phyloP scores from a whole-genome alignment of 1,140 invertebrate species.

The Choristoneura fumiferana region DNA sequence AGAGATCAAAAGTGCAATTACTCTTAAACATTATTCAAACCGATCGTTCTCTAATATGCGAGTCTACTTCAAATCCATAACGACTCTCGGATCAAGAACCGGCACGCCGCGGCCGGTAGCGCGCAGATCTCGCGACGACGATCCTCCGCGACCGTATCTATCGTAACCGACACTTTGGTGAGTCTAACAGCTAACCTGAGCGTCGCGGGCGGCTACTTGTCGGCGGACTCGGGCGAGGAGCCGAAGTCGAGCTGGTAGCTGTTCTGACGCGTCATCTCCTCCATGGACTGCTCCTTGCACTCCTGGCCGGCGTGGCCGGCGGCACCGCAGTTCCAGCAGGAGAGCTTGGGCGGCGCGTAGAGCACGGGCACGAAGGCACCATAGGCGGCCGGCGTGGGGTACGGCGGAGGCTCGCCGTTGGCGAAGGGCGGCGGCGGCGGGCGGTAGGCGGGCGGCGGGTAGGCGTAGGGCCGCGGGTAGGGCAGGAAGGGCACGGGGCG shows the following conservation, averaged over 20 bases:
- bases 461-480: slow-evolving; percentile 76
- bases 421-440: slow-evolving; percentile 62
- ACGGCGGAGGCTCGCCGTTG: slow-evolving; percentile 73
- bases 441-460: slow-evolving; percentile 67
- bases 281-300: slow-evolving; percentile 92
- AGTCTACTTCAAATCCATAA: not conserved
- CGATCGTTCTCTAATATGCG: slow-evolving; percentile 22
- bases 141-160: not conserved
- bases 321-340: slow-evolving; percentile 88
- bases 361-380: slow-evolving; percentile 76
- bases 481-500: slow-evolving; percentile 73
- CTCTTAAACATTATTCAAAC: slow-evolving; percentile 34
- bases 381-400: slow-evolving; percentile 64
- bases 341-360: slow-evolving; percentile 79
- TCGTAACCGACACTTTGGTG: not conserved
- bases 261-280: slow-evolving; percentile 87
- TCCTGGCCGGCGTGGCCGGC: slow-evolving; percentile 88
- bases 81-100: not conserved
- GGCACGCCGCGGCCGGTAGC: not conserved
- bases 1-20: slow-evolving; percentile 45
- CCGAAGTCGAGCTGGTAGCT: slow-evolving; percentile 82
- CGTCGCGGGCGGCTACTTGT: slow-evolving; percentile 54
- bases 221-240: slow-evolving; percentile 61
- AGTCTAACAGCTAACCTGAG: not conserved
- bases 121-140: no score